Conservation (phyloP, 2,797 vertebrate species). For the Hoplostethus atlanticus region DNA sequence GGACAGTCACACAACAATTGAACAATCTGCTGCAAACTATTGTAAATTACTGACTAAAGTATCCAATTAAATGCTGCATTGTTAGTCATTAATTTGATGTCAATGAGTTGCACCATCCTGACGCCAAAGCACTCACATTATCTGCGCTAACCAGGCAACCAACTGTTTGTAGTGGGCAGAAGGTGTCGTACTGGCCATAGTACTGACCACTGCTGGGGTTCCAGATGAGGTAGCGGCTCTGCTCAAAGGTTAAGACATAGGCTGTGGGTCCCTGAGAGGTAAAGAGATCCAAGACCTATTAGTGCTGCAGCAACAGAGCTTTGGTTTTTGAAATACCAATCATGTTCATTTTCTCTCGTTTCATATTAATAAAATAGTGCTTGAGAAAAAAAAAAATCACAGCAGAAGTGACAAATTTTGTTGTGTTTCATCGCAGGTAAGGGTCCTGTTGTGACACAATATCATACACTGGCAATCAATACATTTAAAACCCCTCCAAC, state of each 20-base stretch:
- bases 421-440: too few species aligned
- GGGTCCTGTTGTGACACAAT: background rate
- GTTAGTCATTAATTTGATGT: too few species aligned
- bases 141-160: slow-evolving; percentile 91
- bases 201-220: slow-evolving; percentile 92
- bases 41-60: background rate
- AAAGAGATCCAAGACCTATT: background rate
- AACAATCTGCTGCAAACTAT: background rate
- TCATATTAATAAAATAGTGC: too few species aligned
- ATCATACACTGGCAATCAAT: background rate
- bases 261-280: slow-evolving; percentile 90
- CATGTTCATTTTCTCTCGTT: background rate
- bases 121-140: slow-evolving; percentile 89
- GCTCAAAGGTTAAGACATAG: slow-evolving; percentile 92
- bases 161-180: slow-evolving; percentile 93
- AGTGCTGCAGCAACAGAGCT: background rate
- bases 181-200: slow-evolving; percentile 96
- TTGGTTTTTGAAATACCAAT: background rate
- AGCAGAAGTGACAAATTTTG: too few species aligned
- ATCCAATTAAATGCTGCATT: too few species aligned
- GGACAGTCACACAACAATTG: background rate
- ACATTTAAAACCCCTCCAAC: background rate
- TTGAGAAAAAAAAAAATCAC: too few species aligned
- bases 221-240: slow-evolving; percentile 93
- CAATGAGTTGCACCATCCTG: background rate